Evolutionary conservation across 2,888 invertebrate genomes (phyloP), one percentile per base, ranked within the genome.

Genomic region (Drosophila meridiana): DNA sequence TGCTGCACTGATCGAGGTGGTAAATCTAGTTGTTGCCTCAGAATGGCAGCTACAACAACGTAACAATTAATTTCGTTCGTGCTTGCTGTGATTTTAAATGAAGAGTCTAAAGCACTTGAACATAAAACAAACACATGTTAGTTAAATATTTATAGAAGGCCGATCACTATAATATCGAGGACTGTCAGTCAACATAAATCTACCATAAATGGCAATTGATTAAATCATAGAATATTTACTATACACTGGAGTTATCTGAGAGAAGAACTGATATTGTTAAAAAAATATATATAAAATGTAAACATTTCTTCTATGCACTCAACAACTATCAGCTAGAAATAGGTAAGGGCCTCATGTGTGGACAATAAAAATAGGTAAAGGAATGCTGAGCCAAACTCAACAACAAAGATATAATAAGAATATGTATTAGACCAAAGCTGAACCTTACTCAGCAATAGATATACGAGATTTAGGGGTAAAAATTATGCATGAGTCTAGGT

Each of bases 1-100:
- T 45, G n/a, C 34, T 45, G 28, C 42, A 30, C 26, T 53, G 55
- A 62, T 78, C 69, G 26, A 66, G 43, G 56, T 52, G 45, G 47
- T 45, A 77, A 77, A 45, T 53, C 20, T 50, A 11, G 32, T 13
- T 43, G 14, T 9, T 47, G 30, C 47, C 14, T 5, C 13, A n/a
- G 13, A 11, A 38, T 55, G 38, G 1, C 66, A 28, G 40, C 48
- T 36, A 65, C 38, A 48, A 38, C 40, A 40, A 32, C 34, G 11
- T 3, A 28, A 14, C 36, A 32, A 34, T 67, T 69, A 20, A 14
- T 42, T 42, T 48, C 4, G 20, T 9, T 47, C 56, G 67, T 47
- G 56, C 28, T 36, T 34, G 2, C 28, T 8, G n/a, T 45, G 69
- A 55, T 67, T 67, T 67, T 48, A 26, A 30, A n/a, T 30, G 13